Evolutionary conservation across 2,888 invertebrate genomes (phyloP), one percentile per base, ranked within the genome.

Genomic region (Euclidia mi): DNA sequence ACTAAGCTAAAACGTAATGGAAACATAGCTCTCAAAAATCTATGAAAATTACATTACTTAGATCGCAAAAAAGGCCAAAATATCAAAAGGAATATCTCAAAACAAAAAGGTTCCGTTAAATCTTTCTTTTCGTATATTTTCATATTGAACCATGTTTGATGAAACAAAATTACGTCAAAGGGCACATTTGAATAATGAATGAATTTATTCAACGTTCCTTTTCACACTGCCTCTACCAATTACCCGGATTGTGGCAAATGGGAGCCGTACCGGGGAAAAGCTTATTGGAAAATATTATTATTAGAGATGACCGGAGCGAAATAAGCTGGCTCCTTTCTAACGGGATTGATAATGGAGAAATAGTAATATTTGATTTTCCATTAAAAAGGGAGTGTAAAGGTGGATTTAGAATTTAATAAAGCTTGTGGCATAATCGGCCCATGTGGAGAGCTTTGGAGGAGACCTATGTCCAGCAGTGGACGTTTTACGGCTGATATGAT

Each of bases 131-230:
- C 34, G 14, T 25, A 38, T n/a, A 9, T 47, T 14, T 31, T 15
- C 14, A n/a, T 25, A 0, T 28, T 28, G 7, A n/a, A 3, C 31
- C 7, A n/a, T 11, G 10, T 31, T 31, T 18, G 12, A 3, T 15
- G n/a, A 37, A 14, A 4, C 29, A 31, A 17, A 41, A 37, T 17
- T 15, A 31, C 3, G 12, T 37, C 11, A 18, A 37, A 37, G 9
- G 15, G 10, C n/a, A 7, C 12, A 45, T 49, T 29, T 44, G 44
- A 49, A 45, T 49, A 49, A 49, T 29, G 15, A 34, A 14, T 41
- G 34, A 41, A 7, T 35, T 35, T 32, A 56, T 49, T 45, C 29
- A 45, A 35, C 49, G 38, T 41, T 34, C 44, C 18, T 12, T 18
- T 20, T 3, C 20, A 7, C 37, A 12, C 25, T 12, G 9, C 15